Conservation (phyloP, 2,888 invertebrate species). For the Protodeltote pygarga region DNA sequence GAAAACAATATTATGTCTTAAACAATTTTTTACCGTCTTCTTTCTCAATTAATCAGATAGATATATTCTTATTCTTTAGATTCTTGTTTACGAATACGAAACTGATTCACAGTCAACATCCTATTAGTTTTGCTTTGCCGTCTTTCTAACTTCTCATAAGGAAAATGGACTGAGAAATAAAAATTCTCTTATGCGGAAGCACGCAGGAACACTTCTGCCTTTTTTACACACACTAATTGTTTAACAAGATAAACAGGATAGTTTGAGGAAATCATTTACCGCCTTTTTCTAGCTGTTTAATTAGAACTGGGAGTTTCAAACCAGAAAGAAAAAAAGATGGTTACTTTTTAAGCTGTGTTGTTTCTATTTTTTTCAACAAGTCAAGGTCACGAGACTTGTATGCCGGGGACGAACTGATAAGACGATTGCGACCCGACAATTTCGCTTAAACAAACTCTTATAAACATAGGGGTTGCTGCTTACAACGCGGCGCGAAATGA, state of each 20-base stretch:
- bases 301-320: slow-evolving; percentile 2
- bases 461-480: too few species aligned
- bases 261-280: neutral
- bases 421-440: too few species aligned
- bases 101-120: neutral
- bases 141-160: slow-evolving; percentile 9
- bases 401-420: too few species aligned
- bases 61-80: too few species aligned
- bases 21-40: too few species aligned
- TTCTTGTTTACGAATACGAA: slow-evolving; percentile 6
- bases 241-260: slow-evolving; percentile 4
- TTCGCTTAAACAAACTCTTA: too few species aligned
- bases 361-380: too few species aligned
- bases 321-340: slow-evolving; percentile 7
- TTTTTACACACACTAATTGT: slow-evolving; percentile 9
- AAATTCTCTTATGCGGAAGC: slow-evolving; percentile 21
- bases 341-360: too few species aligned
- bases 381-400: too few species aligned
- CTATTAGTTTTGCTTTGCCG: slow-evolving; percentile 10
- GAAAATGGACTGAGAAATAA: slow-evolving; percentile 21
- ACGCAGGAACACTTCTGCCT: slow-evolving; percentile 14
- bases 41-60: too few species aligned
- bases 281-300: neutral
- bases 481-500: too few species aligned
- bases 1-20: too few species aligned